Percentiles rank a stretch among this genome's conserved stretches.
Conservation (phyloP, 2,113 vertebrate genomes). For the Gallinago undulata region DNA sequence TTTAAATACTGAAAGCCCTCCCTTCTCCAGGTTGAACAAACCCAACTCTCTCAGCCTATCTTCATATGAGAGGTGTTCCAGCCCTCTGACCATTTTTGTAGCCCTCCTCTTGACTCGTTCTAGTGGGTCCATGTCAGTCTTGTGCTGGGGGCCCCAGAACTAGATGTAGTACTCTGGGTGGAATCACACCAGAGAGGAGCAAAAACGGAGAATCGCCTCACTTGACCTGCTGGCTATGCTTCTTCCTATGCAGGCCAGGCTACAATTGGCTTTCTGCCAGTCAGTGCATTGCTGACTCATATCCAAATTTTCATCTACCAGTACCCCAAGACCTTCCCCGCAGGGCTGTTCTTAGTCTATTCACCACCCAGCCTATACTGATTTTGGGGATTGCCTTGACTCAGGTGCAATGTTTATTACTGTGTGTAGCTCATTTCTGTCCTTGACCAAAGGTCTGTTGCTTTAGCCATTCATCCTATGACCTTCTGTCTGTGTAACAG, state of each 20-base stretch:
- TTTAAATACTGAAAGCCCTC: not conserved
- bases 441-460: not conserved
- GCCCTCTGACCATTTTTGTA: accelerated
- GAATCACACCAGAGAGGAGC: not conserved
- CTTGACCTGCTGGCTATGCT: not conserved
- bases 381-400: not conserved
- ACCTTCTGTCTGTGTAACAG: not conserved
- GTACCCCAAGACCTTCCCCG: not conserved
- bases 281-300: not conserved
- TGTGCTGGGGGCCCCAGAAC: not conserved
- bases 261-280: not conserved
- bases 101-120: accelerated
- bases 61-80: not conserved
- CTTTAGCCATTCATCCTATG: not conserved
- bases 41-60: not conserved
- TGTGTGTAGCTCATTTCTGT: not conserved
- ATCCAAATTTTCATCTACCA: not conserved
- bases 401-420: not conserved
- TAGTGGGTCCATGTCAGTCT: not conserved
- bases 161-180: accelerated
- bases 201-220: not conserved
- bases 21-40: not conserved
- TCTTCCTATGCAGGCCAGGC: not conserved
- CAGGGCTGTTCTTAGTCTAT: not conserved
- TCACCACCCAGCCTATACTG: not conserved